Percentiles rank a stretch among this genome's conserved stretches.
Evolutionary conservation across 2,888 invertebrate genomes (phyloP).

Genomic region (Thymelicus sylvestris): DNA sequence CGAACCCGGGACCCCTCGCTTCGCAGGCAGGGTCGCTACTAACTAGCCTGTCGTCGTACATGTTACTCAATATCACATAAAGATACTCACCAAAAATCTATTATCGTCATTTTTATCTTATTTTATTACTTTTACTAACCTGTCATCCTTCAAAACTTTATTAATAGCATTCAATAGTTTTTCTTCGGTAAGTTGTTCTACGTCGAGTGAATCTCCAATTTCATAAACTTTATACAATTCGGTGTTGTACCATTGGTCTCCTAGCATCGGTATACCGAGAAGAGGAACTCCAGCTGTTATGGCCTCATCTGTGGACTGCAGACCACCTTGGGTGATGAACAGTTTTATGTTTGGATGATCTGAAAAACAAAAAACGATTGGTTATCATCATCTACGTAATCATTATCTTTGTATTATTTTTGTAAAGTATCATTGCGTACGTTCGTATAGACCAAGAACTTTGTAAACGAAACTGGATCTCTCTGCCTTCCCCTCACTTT

Average conservation of each 20-base stretch:
- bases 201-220: slow-evolving; percentile 9
- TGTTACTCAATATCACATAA: no score
- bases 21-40: no score
- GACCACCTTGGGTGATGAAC: slow-evolving; percentile 67
- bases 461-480: not conserved
- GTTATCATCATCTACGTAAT: no score
- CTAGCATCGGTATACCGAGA: slow-evolving; percentile 59
- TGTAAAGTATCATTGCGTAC: no score
- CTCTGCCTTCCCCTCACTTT: no score
- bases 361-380: slow-evolving; percentile 30
- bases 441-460: no score
- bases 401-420: no score
- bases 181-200: slow-evolving; percentile 28
- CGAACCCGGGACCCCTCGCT: no score
- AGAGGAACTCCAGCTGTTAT: slow-evolving; percentile 60
- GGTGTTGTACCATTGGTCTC: slow-evolving; percentile 58
- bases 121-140: not conserved
- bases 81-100: no score
- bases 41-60: no score
- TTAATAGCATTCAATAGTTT: not conserved
- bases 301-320: slow-evolving; percentile 48
- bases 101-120: no score
- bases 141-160: not conserved
- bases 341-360: slow-evolving; percentile 67
- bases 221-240: not conserved